Evolutionary conservation across 2,888 invertebrate genomes (phyloP).

Genomic region (Drosophila helvetica): DNA sequence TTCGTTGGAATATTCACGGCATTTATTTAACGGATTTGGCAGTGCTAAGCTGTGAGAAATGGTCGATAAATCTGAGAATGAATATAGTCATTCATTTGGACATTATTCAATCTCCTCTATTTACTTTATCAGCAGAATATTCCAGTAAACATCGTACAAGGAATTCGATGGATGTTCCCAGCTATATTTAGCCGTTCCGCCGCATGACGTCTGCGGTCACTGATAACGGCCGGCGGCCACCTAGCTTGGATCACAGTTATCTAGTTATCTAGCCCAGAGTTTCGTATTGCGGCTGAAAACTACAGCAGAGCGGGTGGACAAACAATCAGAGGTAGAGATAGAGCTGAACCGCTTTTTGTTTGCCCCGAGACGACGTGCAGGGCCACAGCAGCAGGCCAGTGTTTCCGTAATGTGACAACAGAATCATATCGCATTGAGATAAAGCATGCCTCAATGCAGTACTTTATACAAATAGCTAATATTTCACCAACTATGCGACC

Average conservation of each 20-base stretch:
- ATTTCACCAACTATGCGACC: conserved; percentile 4
- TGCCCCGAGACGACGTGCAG: conserved; percentile 56
- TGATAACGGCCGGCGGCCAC: conserved; percentile 11
- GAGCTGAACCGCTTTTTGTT: conserved; percentile 49
- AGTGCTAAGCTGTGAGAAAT: not conserved
- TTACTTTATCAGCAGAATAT: not conserved
- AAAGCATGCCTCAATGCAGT: conserved; percentile 64
- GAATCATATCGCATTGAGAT: conserved; percentile 56
- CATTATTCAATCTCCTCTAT: not conserved
- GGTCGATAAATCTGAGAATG: not conserved
- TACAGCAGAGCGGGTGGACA: conserved; percentile 22
- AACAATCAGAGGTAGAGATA: conserved; percentile 6
- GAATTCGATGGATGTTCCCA: conserved; percentile 16
- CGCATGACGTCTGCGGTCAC: conserved; percentile 27
- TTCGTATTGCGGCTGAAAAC: conserved; percentile 37
- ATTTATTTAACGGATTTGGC: no score
- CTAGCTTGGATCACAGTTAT: conserved; percentile 6
- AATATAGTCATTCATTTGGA: not conserved
- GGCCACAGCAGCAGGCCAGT: conserved; percentile 27
- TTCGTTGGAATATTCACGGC: no score
- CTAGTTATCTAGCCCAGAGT: conserved; percentile 23
- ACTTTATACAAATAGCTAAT: conserved; percentile 68
- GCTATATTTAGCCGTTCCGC: conserved; percentile 7
- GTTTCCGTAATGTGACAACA: conserved; percentile 27
- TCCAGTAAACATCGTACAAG: conserved; percentile 8